Evolutionary conservation across 2,888 invertebrate genomes (phyloP).

Genomic region (Limenitis camilla): DNA sequence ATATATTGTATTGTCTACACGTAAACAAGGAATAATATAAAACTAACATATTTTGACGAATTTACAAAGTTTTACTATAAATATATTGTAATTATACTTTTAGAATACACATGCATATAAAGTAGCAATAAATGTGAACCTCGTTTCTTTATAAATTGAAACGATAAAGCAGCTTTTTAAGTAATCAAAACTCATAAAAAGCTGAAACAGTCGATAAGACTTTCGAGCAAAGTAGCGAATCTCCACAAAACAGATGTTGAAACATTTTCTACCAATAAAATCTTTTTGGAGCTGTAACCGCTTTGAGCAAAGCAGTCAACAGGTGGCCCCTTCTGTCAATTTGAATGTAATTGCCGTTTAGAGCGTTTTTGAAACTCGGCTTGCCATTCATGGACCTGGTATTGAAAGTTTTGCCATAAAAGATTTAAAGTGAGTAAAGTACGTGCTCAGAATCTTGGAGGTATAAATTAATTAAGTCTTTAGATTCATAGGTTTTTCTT

Average conservation of each 20-base stretch:
- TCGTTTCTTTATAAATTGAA: too few relatives aligned
- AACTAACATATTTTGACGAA: too few relatives aligned
- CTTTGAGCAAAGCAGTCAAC: constrained; percentile 44
- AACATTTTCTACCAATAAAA: constrained; percentile 58
- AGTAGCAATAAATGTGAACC: too few relatives aligned
- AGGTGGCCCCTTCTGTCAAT: constrained; percentile 65
- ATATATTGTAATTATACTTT: too few relatives aligned
- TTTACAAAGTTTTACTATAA: too few relatives aligned
- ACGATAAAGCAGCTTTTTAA: too few relatives aligned
- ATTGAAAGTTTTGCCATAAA: constrained; percentile 20
- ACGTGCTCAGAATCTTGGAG: constrained; percentile 3
- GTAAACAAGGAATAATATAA: too few relatives aligned
- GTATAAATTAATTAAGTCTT: constrained; percentile 2
- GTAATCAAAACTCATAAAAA: too few relatives aligned
- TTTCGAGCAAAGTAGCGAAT: constrained; percentile 47
- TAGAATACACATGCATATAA: too few relatives aligned
- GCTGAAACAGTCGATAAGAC: constrained; percentile 16
- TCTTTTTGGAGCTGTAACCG: constrained; percentile 54
- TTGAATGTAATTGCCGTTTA: constrained; percentile 60
- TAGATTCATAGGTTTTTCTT: not conserved
- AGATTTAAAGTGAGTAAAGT: constrained; percentile 7
- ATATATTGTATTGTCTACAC: too few relatives aligned
- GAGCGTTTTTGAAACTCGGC: constrained; percentile 31
- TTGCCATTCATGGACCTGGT: constrained; percentile 23
- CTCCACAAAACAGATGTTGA: constrained; percentile 56